Evolutionary conservation across 2,113 vertebrate species (phyloP).

Genomic region (Saccopteryx bilineata): DNA sequence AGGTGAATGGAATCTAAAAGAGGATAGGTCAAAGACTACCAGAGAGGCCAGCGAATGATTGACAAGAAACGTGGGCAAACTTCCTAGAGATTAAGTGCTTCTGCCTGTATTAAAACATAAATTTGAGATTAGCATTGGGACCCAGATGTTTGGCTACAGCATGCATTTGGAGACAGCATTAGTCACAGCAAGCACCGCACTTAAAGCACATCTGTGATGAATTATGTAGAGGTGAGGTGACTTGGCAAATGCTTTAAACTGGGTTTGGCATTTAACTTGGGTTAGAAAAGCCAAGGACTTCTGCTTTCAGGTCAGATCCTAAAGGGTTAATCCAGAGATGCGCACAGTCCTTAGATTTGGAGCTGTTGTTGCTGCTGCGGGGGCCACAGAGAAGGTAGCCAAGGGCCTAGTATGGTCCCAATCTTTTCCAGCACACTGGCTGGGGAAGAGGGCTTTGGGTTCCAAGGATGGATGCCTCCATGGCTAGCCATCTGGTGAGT

Average conservation of each 20-base stretch:
- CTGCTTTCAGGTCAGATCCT: not conserved
- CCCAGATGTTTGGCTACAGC: not conserved
- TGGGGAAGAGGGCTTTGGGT: not conserved
- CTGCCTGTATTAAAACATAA: constrained; percentile 27
- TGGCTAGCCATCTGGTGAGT: constrained; percentile 39
- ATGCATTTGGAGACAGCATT: not conserved
- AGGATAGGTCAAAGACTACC: constrained; percentile 26
- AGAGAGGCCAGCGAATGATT: not conserved
- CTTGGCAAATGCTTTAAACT: not conserved
- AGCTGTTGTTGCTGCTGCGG: not conserved
- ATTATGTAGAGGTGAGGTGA: not conserved
- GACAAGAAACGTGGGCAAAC: not conserved
- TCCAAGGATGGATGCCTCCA: constrained; percentile 1
- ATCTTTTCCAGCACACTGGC: not conserved
- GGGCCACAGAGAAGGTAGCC: constrained; percentile 2
- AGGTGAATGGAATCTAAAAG: constrained; percentile 30
- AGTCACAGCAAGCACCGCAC: not conserved
- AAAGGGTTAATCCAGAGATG: not conserved
- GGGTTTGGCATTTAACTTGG: not conserved
- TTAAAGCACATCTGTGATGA: not conserved
- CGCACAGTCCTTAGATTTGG: not conserved
- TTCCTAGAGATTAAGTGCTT: not conserved
- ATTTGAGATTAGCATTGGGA: not conserved
- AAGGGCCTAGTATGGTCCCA: not conserved
- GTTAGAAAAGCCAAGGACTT: not conserved